A percentile compares a stretch with the other conserved stretches of the same genome.
phyloP scores from a whole-genome alignment of 2,888 invertebrate species.

The Gari tellinella region DNA sequence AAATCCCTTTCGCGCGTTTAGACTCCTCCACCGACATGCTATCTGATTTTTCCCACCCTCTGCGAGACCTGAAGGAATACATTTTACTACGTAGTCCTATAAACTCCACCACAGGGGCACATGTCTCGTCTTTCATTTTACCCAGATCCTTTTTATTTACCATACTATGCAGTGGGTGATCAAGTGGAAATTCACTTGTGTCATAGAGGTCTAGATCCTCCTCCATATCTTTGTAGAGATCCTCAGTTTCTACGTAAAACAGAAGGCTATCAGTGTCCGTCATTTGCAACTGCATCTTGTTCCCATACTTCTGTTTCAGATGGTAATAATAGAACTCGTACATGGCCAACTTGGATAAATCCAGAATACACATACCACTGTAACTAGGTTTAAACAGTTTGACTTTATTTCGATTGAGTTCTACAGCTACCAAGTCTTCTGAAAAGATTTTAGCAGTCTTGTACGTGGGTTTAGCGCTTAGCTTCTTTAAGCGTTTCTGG shows the following conservation, averaged over 20 bases:
- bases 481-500: slow-evolving; percentile 24
- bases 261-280: slow-evolving; percentile 11
- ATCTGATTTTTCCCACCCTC: not conserved
- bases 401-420: slow-evolving; percentile 24
- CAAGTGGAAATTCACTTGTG: slow-evolving; percentile 3
- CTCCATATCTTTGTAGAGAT: slow-evolving; percentile 26
- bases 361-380: slow-evolving; percentile 67
- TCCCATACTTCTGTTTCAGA: slow-evolving; percentile 69
- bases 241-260: slow-evolving; percentile 13
- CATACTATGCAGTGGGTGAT: slow-evolving; percentile 12
- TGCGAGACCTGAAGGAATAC: slow-evolving; percentile 11
- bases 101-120: slow-evolving; percentile 12
- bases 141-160: slow-evolving; percentile 21
- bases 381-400: slow-evolving; percentile 35
- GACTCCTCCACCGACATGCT: not conserved
- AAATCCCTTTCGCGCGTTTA: slow-evolving; percentile 54
- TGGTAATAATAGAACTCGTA: slow-evolving; percentile 80
- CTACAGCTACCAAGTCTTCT: slow-evolving; percentile 35
- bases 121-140: slow-evolving; percentile 10
- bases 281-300: slow-evolving; percentile 1
- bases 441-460: slow-evolving; percentile 28
- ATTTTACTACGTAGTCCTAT: slow-evolving; percentile 22
- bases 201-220: slow-evolving; percentile 9
- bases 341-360: slow-evolving; percentile 82
- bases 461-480: slow-evolving; percentile 34